Conservation (phyloP, 2,113 vertebrate species). For the Leucopternis melanops region DNA sequence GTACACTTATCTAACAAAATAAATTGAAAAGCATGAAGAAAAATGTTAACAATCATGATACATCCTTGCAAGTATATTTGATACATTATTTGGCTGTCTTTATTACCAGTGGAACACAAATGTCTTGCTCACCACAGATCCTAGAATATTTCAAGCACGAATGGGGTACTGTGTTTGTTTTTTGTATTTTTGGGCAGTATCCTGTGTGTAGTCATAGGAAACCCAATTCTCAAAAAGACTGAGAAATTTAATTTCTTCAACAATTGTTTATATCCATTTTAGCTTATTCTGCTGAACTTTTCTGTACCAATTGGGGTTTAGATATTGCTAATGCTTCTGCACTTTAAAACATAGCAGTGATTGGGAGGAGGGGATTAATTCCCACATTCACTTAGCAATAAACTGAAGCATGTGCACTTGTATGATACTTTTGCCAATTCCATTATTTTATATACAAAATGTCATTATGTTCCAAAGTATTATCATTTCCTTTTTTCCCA, state of each 20-base stretch:
- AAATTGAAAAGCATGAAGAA: conserved; percentile 13
- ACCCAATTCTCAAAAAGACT: conserved; percentile 46
- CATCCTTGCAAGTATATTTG: not conserved
- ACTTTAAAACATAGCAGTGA: conserved; percentile 24
- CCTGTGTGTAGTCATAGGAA: conserved; percentile 15
- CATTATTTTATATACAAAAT: conserved; percentile 61
- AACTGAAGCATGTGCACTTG: conserved; percentile 22
- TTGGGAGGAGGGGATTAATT: conserved; percentile 27
- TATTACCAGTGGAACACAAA: conserved; percentile 27
- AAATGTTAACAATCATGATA: not conserved
- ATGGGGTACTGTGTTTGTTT: not conserved
- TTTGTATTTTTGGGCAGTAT: not conserved
- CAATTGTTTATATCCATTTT: conserved; percentile 45
- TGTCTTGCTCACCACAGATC: not conserved
- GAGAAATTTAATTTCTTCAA: conserved; percentile 33
- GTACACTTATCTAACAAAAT: not conserved
- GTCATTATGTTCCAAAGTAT: conserved; percentile 51
- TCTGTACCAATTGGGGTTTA: conserved; percentile 12
- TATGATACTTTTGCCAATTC: conserved; percentile 40
- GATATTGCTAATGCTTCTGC: not conserved
- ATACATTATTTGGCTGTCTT: not conserved
- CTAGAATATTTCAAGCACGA: not conserved
- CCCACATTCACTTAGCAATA: conserved; percentile 39
- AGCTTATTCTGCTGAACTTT: conserved; percentile 40
- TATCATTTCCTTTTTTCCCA: conserved; percentile 55